phyloP scores from a whole-genome alignment of 1,140 invertebrate species.

The Bombus confusus region DNA sequence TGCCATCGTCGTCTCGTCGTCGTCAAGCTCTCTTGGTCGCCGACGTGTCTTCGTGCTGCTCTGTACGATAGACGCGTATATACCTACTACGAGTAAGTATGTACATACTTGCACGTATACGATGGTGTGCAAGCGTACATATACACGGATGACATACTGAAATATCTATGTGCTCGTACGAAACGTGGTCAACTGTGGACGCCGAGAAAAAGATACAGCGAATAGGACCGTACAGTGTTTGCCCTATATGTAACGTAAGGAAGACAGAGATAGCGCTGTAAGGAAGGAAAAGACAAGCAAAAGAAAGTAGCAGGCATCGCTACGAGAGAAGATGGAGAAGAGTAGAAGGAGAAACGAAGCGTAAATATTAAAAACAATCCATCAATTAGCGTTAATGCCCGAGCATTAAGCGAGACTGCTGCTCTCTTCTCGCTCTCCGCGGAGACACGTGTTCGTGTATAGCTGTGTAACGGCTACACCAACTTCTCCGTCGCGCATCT shows the following conservation, averaged over 20 bases:
- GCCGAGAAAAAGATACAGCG: constrained; percentile 33
- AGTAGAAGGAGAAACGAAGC: constrained; percentile 55
- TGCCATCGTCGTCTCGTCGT: constrained; percentile 46
- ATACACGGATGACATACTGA: not conserved
- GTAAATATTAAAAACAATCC: constrained; percentile 76
- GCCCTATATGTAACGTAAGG: not conserved
- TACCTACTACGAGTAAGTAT: not conserved
- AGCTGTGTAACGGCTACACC: not conserved
- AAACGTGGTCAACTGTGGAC: constrained; percentile 47
- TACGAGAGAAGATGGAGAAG: not conserved
- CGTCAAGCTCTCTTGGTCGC: constrained; percentile 37
- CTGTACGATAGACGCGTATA: constrained; percentile 14
- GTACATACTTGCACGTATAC: not conserved
- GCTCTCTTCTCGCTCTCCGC: constrained; percentile 42
- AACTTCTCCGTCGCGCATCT: not conserved
- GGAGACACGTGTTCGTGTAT: constrained; percentile 57
- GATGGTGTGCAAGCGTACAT: not conserved
- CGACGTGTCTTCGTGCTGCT: constrained; percentile 22
- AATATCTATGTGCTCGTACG: constrained; percentile 2
- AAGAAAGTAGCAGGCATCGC: not conserved
- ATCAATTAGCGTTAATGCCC: constrained; percentile 74
- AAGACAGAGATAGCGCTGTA: not conserved
- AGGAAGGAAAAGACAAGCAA: constrained; percentile 17
- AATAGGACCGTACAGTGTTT: not conserved
- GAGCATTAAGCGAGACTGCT: constrained; percentile 63